Evolutionary conservation across 2,113 vertebrate species (phyloP).

Genomic region (Petrocephalus microphthalmus): DNA sequence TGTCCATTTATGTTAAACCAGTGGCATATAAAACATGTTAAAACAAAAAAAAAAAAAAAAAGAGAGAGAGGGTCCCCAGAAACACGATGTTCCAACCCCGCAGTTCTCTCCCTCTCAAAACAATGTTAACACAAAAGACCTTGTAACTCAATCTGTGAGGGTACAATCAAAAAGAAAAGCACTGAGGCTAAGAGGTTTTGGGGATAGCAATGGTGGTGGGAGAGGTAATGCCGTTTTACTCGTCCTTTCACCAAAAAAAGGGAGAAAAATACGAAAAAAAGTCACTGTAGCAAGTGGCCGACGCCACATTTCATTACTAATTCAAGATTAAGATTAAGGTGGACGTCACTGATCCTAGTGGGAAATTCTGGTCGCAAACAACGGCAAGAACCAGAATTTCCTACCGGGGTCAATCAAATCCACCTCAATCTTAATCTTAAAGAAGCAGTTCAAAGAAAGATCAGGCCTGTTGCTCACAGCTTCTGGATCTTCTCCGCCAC

Average conservation of each 20-base stretch:
- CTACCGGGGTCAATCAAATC: neutral
- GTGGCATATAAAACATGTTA: conserved; percentile 3
- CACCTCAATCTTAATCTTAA: neutral
- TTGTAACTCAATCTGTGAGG: neutral
- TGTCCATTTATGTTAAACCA: conserved; percentile 9
- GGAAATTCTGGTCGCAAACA: neutral
- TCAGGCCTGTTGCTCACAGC: neutral
- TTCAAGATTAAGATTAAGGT: neutral
- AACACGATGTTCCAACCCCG: neutral
- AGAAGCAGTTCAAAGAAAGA: neutral
- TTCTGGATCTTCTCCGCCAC: conserved; percentile 83
- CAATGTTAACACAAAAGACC: neutral
- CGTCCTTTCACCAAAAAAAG: neutral
- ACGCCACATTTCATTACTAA: neutral
- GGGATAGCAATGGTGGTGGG: neutral
- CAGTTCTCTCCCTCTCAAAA: neutral
- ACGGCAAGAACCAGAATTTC: neutral
- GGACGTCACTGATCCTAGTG: neutral
- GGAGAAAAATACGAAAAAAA: neutral
- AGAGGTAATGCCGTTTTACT: neutral
- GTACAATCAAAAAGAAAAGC: neutral
- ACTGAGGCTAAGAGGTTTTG: neutral
- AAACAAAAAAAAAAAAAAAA: neutral
- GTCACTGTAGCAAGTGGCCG: neutral
- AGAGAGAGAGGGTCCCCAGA: neutral